These are phyloP conservation scores for Crypturellus tataupa DNA, from an alignment of 2,797 vertebrate species.

Conservation along the genomic window DNA sequence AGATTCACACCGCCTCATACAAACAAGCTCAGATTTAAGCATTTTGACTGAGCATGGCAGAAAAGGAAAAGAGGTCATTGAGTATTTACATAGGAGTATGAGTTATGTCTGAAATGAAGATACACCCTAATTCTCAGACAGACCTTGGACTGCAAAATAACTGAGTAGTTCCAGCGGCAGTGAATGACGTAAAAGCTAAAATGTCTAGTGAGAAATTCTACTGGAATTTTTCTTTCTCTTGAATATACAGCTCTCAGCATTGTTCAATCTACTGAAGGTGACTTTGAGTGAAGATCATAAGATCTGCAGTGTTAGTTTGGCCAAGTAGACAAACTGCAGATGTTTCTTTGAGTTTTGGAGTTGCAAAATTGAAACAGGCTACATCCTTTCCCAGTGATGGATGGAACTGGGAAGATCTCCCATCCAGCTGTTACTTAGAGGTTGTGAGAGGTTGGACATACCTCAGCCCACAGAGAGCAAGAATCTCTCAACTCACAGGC, in stretches of 20 bases:
- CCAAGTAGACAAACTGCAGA: background rate
- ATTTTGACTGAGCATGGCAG: background rate
- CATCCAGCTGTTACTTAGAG: conserved; percentile 8
- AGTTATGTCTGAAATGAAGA: conserved; percentile 75
- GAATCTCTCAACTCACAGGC: background rate
- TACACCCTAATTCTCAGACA: conserved; percentile 70
- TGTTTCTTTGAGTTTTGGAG: background rate
- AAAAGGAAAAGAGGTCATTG: conserved; percentile 52
- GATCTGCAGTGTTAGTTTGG: background rate
- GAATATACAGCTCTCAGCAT: conserved; percentile 21
- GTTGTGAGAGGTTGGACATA: background rate
- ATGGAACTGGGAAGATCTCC: conserved; percentile 18
- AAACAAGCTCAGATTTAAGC: conserved; percentile 19
- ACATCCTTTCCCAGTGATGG: background rate
- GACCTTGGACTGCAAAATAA: conserved; percentile 42
- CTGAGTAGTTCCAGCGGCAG: conserved; percentile 44
- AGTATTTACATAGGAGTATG: conserved; percentile 63
- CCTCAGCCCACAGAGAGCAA: background rate
- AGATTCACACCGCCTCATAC: background rate
- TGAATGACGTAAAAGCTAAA: conserved; percentile 51
- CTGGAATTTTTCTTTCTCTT: conserved; percentile 12
- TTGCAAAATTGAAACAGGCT: conserved; percentile 1
- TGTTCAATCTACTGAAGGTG: background rate
- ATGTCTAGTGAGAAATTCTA: conserved; percentile 45
- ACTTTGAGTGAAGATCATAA: background rate